A percentile compares a stretch with the other conserved stretches of the same genome.
phyloP scores from a whole-genome alignment of 2,888 invertebrate genomes.

The Cephus runcator region DNA sequence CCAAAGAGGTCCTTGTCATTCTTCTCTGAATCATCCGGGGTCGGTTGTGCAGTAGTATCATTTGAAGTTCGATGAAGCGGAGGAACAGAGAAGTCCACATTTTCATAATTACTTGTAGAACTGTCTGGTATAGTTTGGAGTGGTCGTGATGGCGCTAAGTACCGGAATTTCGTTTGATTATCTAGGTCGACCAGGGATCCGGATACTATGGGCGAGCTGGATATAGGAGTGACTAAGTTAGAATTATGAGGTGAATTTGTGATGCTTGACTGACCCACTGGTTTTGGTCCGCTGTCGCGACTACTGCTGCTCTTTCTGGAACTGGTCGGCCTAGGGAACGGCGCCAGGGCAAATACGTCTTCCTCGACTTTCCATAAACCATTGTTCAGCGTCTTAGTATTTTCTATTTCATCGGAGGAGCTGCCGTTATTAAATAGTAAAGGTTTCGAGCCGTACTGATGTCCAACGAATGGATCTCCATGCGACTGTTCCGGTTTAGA shows the following conservation, averaged over 20 bases:
- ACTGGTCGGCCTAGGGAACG: slow-evolving; percentile 67
- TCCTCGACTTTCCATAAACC: slow-evolving; percentile 54
- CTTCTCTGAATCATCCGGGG: slow-evolving; percentile 20
- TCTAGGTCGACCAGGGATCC: slow-evolving; percentile 44
- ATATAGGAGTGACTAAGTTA: slow-evolving; percentile 34
- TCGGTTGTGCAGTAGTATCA: background rate
- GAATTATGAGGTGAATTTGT: slow-evolving; percentile 38
- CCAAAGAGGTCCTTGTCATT: slow-evolving; percentile 60
- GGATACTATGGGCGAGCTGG: slow-evolving; percentile 43
- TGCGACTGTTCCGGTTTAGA: slow-evolving; percentile 60
- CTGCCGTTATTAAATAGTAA: slow-evolving; percentile 71
- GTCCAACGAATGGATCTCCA: slow-evolving; percentile 73
- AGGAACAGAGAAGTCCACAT: slow-evolving; percentile 26
- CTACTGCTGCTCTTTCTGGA: slow-evolving; percentile 44
- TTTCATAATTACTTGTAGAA: slow-evolving; percentile 33
- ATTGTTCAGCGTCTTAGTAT: slow-evolving; percentile 30
- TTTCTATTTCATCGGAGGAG: slow-evolving; percentile 46
- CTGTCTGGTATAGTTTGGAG: slow-evolving; percentile 8
- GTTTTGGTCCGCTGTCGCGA: slow-evolving; percentile 32
- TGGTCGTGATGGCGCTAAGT: background rate
- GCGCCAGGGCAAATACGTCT: slow-evolving; percentile 79
- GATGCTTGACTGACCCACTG: slow-evolving; percentile 20
- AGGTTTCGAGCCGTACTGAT: slow-evolving; percentile 78
- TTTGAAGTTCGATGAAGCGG: slow-evolving; percentile 2
- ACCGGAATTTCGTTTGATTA: slow-evolving; percentile 13